A percentile compares a stretch with the other conserved stretches of the same genome.
These are phyloP conservation scores for Leptinotarsa undecemlineata DNA, from an alignment of 1,140 invertebrate species.

Conservation along the genomic window DNA sequence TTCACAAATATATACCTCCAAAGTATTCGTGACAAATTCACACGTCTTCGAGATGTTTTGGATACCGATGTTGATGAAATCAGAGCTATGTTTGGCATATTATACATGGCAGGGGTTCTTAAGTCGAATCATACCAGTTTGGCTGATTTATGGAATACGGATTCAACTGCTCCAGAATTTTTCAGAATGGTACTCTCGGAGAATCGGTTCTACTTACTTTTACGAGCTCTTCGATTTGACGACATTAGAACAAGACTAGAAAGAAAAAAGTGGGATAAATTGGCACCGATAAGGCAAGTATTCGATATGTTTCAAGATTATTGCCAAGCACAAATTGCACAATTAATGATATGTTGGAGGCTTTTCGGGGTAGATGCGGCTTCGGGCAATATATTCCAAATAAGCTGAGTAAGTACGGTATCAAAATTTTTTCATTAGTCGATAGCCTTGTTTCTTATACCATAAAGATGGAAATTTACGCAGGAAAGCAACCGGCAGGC, in stretches of 20 bases:
- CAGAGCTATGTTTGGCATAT: too few species aligned
- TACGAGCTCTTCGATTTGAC: slow-evolving; percentile 42
- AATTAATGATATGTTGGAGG: slow-evolving; percentile 53
- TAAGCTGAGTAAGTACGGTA: slow-evolving; percentile 16
- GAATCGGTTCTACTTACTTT: slow-evolving; percentile 26
- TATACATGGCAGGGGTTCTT: too few species aligned
- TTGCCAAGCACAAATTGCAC: not conserved
- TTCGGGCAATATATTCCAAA: too few species aligned
- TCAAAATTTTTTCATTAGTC: slow-evolving; percentile 9
- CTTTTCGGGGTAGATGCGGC: slow-evolving; percentile 52
- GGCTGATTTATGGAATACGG: too few species aligned
- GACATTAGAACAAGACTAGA: slow-evolving; percentile 35
- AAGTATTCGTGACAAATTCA: too few species aligned
- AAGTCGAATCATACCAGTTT: too few species aligned
- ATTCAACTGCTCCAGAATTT: too few species aligned
- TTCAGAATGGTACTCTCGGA: too few species aligned
- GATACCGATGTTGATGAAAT: too few species aligned
- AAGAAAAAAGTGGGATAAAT: slow-evolving; percentile 49
- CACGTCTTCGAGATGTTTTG: too few species aligned
- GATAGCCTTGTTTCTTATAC: not conserved
- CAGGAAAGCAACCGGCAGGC: slow-evolving; percentile 51
- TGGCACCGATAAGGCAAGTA: slow-evolving; percentile 13
- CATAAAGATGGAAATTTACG: slow-evolving; percentile 49
- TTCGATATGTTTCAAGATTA: slow-evolving; percentile 12
- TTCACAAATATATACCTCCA: too few species aligned